Evolutionary conservation across 2,797 vertebrate species (phyloP), one percentile per base, ranked within the genome.

Genomic region (Cuculus canorus): DNA sequence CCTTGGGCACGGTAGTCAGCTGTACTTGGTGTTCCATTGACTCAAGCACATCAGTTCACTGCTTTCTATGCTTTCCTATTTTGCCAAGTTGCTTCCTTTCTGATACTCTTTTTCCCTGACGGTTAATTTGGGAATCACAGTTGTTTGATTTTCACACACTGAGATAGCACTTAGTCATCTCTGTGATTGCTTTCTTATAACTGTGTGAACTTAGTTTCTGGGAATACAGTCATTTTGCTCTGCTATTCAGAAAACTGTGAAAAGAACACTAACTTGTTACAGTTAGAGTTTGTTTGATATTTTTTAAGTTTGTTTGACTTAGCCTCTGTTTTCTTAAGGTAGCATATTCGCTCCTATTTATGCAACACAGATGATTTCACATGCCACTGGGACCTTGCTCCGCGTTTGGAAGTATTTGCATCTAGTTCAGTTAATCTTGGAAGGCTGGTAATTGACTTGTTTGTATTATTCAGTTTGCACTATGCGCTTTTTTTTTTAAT

Each of bases 111-210:
- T 94, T 85, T 90, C 68, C 45, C 48, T 16, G 21, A 61, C 64
- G 50, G 57, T 69, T 56, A 81, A 14, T 95, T 86, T 66, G 59
- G 61, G 63, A 95, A 88, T 94, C 35, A 82, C 16, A 69, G 19
- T 70, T 8, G 13, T 93, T 61, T 86, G 90, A 48, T 81, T 52
- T 92, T 97, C 93, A 80, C 25, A 89, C 56, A 70, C 63, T 84
- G 43, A 71, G 69, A 82, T 90, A 86, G 30, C 14, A 61, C 64
- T 96, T 95, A 96, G 85, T 97, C 96, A 96, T 82, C 32, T 69
- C 72, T 80, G 61, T 94, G 77, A 75, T 90, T 82, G 35, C 13
- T 68, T 95, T 96, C 91, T 72, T 84, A 81, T 59, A 96, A 92
- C 25, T 60, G 22, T 64, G 54, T 79, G 50, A 52, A 94, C 69